Evolutionary conservation across 1,140 invertebrate genomes (phyloP).

Genomic region (Argopecten irradians): DNA sequence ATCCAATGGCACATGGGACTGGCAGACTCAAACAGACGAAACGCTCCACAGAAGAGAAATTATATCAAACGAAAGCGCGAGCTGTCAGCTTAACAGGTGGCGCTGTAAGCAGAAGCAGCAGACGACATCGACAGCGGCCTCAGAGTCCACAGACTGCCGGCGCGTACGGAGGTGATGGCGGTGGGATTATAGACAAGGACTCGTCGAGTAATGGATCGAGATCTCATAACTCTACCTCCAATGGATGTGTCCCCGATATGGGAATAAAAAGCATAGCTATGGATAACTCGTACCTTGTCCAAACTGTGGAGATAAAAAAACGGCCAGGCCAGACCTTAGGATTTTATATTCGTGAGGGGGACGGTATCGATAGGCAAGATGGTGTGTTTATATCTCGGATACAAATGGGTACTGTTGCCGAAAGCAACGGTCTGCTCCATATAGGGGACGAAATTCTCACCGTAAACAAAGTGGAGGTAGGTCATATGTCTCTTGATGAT

Average conservation of each 20-base stretch:
- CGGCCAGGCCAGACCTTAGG: constrained; percentile 98
- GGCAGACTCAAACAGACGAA: constrained; percentile 45
- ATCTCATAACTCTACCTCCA: constrained; percentile 56
- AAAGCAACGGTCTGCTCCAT: constrained; percentile 96
- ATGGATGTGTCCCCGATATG: constrained; percentile 70
- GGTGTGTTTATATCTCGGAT: constrained; percentile 99
- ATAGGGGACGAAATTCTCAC: constrained; percentile 99
- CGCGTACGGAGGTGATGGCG: constrained; percentile 15
- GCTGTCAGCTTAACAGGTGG: constrained; percentile 26
- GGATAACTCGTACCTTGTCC: constrained; percentile 81
- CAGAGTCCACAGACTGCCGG: constrained; percentile 19
- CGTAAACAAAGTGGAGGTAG: constrained; percentile 98
- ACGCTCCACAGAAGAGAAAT: constrained; percentile 24
- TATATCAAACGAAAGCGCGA: constrained; percentile 14
- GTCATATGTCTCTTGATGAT: constrained; percentile 98
- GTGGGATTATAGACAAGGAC: constrained; percentile 32
- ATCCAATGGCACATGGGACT: constrained; percentile 70
- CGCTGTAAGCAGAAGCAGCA: constrained; percentile 37
- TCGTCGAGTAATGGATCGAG: constrained; percentile 57
- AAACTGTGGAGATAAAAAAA: constrained; percentile 99
- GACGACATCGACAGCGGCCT: constrained; percentile 31
- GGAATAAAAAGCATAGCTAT: constrained; percentile 75
- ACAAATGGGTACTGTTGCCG: constrained; percentile 85
- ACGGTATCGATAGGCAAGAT: constrained; percentile 93
- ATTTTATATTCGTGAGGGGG: constrained; percentile 97